Conservation (phyloP, 2,797 vertebrate species). For the Micropoecilia bifurca region DNA sequence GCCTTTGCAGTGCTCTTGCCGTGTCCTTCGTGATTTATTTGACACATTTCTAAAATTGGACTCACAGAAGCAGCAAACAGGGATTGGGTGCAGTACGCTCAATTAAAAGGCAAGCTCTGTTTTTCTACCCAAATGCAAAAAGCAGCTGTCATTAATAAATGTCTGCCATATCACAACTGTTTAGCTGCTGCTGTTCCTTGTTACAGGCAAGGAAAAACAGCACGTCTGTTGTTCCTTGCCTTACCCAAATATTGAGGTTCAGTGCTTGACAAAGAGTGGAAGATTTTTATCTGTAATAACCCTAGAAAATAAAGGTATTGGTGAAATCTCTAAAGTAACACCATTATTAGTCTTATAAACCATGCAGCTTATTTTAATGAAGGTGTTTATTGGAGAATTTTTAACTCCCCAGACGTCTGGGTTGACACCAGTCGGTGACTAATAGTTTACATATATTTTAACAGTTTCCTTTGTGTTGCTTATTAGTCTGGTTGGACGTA, state of each 20-base stretch:
- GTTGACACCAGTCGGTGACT: background rate
- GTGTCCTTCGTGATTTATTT: background rate
- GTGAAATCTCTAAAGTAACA: background rate
- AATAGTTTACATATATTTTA: background rate
- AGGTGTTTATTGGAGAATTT: background rate
- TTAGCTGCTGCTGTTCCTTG: background rate
- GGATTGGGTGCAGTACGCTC: background rate
- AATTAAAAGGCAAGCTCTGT: constrained; percentile 4
- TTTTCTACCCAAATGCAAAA: constrained; percentile 2
- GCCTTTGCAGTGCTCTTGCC: background rate
- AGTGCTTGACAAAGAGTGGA: background rate
- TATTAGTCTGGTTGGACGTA: background rate
- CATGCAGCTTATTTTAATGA: background rate
- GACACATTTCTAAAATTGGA: background rate
- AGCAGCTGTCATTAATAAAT: constrained; percentile 3
- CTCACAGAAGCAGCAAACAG: background rate
- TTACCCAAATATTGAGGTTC: background rate
- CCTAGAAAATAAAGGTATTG: background rate
- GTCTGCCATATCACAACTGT: background rate
- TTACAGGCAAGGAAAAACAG: background rate
- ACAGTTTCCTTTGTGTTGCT: background rate
- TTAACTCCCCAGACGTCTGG: background rate
- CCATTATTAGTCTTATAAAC: background rate
- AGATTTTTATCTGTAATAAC: background rate
- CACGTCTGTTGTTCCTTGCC: background rate